Conservation (phyloP, 2,113 vertebrate genomes). For the Microtus montanus region DNA sequence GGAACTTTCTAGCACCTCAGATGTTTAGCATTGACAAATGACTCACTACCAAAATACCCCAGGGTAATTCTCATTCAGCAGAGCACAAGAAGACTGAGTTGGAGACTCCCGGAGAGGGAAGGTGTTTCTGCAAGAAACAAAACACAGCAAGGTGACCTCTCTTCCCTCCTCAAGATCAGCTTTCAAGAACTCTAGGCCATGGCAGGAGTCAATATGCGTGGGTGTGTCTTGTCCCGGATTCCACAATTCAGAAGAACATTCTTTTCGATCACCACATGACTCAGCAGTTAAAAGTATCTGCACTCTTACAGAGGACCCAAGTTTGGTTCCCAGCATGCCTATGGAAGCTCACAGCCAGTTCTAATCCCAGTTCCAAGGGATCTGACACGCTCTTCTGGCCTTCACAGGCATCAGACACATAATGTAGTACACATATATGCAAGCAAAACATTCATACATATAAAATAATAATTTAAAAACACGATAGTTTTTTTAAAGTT, state of each 20-base stretch:
- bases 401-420: background rate
- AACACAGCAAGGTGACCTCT: background rate
- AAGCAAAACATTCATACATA: background rate
- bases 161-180: background rate
- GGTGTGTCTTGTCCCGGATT: background rate
- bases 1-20: slow-evolving; percentile 15
- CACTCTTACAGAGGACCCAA: too few relatives aligned
- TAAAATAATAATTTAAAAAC: background rate
- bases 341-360: background rate
- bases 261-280: background rate
- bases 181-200: slow-evolving; percentile 14
- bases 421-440: background rate
- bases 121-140: background rate
- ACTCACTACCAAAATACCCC: background rate
- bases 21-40: background rate
- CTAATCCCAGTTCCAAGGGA: background rate
- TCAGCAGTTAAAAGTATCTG: background rate
- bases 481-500: slow-evolving; percentile 1
- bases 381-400: background rate
- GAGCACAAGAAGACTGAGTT: background rate
- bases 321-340: background rate
- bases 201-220: background rate
- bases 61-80: background rate
- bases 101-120: background rate
- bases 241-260: background rate